These are phyloP conservation scores for Cacatua alba DNA, from an alignment of 2,113 vertebrate species.

Conservation along the genomic window DNA sequence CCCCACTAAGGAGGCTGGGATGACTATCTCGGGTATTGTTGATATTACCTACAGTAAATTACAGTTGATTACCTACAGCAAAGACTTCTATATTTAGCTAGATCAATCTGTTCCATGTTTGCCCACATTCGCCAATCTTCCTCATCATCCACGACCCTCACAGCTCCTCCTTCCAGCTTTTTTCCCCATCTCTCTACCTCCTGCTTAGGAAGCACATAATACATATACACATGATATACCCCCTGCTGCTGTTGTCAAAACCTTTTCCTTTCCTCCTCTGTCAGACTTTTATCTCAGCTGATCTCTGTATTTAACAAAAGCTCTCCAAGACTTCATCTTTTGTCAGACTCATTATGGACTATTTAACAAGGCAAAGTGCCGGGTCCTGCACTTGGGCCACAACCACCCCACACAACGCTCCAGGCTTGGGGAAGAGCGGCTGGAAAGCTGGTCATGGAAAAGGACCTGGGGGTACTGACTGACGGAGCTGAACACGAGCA, in stretches of 20 bases:
- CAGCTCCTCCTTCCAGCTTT: neutral
- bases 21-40: neutral
- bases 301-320: neutral
- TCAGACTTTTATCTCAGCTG: neutral
- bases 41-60: neutral
- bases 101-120: neutral
- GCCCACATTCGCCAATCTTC: neutral
- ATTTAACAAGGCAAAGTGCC: no score
- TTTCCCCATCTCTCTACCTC: neutral
- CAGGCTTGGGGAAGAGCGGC: no score
- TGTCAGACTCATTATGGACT: neutral
- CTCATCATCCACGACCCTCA: neutral
- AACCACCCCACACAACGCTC: no score
- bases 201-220: neutral
- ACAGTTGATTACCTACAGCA: neutral
- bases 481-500: no score
- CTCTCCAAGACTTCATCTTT: neutral
- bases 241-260: neutral
- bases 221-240: neutral
- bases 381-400: no score
- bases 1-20: neutral
- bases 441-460: no score
- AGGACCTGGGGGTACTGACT: no score
- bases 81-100: neutral
- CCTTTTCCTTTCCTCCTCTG: neutral